Evolutionary conservation across 2,113 vertebrate species (phyloP), one percentile per base, ranked within the genome.

Genomic region (human (Homo sapiens)): DNA sequence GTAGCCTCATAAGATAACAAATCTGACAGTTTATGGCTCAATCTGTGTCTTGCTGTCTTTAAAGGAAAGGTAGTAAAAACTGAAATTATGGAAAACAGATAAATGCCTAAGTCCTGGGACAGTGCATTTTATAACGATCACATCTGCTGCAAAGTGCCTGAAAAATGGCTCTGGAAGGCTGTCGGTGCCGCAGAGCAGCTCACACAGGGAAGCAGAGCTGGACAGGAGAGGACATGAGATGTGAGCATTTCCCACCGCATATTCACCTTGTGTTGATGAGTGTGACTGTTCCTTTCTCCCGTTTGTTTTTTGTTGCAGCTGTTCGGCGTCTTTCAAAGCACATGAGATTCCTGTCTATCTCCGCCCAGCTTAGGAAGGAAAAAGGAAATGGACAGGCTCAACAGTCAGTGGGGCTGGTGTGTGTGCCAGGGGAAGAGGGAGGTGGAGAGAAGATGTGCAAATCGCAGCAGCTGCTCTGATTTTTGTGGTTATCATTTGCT

Each of bases 51-150:
- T 96, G 30, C 84, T 98, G 75, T 92, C 93, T 98, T 98, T 98
- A 98, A 98, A 93, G 97, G 86, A 98, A 97, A 98, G 50, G 82
- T 97, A 98, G 97, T 98, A 98, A 99, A 98, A 98, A 98, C 79
- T 89, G 66, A 98, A 98, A 98, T 98, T 88, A 98, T 97, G 85
- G 75, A 93, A 98, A 98, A 97, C 87, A 98, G 95, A 98, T 97
- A 98, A 98, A 98, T 92, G 90, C 95, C 90, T 95, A 92, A 97
- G 97, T 97, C 76, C 75, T 97, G 32, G 83, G 93, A 97, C 97
- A 68, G 90, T 89, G 59, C 82, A 95, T 97, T 97, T 98, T 98
- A 64, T 94, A 98, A 98, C n/a, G 96, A 98, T 98, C 98, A 97
- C 98, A 98, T 98, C 98, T 98, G 97, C 97, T 98, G 91, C 88